Conservation (phyloP, 2,888 invertebrate genomes). For the Formica aserva region DNA sequence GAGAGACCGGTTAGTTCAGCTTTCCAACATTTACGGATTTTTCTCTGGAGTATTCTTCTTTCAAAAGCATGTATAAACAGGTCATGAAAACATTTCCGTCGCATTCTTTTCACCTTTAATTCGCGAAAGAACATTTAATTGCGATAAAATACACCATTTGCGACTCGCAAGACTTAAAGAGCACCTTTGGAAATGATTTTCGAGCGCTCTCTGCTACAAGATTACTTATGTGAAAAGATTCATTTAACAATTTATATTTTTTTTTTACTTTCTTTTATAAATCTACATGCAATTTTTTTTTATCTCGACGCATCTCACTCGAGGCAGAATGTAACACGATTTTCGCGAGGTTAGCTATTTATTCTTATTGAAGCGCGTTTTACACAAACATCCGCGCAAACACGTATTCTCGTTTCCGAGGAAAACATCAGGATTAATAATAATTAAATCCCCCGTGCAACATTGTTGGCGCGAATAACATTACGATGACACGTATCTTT, state of each 20-base stretch:
- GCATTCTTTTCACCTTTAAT: constrained; percentile 49
- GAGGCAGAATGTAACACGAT: background rate
- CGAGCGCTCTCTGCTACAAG: background rate
- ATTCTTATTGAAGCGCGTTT: constrained; percentile 8
- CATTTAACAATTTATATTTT: constrained; percentile 3
- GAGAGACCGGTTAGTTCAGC: constrained; percentile 44
- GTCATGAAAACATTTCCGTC: constrained; percentile 47
- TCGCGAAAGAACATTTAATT: constrained; percentile 43
- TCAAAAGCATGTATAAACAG: constrained; percentile 49
- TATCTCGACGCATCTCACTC: background rate
- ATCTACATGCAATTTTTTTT: constrained; percentile 3
- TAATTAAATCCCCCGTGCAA: constrained; percentile 38
- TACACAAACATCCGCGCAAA: constrained; percentile 19
- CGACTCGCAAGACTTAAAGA: constrained; percentile 19
- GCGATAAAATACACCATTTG: constrained; percentile 40
- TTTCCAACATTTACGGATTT: constrained; percentile 48
- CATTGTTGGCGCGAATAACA: constrained; percentile 29
- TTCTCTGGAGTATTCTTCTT: constrained; percentile 44
- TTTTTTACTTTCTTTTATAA: background rate
- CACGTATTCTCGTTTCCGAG: constrained; percentile 9
- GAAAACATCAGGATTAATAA: constrained; percentile 40
- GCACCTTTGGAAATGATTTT: constrained; percentile 23
- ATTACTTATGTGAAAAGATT: constrained; percentile 29
- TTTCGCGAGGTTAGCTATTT: constrained; percentile 8
- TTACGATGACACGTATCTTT: constrained; percentile 17